A percentile compares a stretch with the other conserved stretches of the same genome.
Conservation (phyloP, 2,113 vertebrate species). For the Amphiprion percula region DNA sequence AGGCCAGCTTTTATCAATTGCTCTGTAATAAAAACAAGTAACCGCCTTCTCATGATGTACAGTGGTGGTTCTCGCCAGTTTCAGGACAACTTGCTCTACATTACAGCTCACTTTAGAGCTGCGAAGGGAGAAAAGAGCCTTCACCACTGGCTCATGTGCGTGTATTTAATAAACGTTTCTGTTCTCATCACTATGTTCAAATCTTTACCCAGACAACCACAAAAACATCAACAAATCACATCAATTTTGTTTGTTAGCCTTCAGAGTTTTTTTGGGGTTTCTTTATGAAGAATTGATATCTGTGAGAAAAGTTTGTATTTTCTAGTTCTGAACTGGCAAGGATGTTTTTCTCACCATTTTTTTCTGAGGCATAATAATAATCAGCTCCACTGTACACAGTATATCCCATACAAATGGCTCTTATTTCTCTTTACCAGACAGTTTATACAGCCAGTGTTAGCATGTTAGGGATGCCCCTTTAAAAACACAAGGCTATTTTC, state of each 20-base stretch:
- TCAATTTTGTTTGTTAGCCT: conserved; percentile 28
- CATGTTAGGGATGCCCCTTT: background rate
- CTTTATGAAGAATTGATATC: conserved; percentile 1
- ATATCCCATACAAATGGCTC: too few relatives aligned
- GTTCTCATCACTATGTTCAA: conserved; percentile 8
- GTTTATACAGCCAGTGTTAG: background rate
- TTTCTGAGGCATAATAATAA: too few relatives aligned
- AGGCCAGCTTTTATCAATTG: conserved; percentile 84
- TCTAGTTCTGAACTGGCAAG: too few relatives aligned
- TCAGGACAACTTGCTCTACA: conserved; percentile 8
- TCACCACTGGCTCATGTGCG: conserved; percentile 11
- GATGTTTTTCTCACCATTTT: too few relatives aligned
- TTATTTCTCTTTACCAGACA: background rate
- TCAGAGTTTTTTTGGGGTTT: background rate
- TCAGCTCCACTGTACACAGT: too few relatives aligned
- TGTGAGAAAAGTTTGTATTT: too few relatives aligned
- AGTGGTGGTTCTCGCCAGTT: background rate
- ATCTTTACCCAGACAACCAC: background rate
- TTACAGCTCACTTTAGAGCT: background rate
- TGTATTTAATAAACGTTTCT: conserved; percentile 21
- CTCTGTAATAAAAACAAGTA: conserved; percentile 80
- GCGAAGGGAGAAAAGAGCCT: background rate
- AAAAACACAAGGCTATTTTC: background rate
- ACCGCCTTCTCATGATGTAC: conserved; percentile 46
- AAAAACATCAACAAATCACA: background rate